phyloP scores from a whole-genome alignment of 1,140 invertebrate genomes.

The Scaptodrosophila lebanonensis region DNA sequence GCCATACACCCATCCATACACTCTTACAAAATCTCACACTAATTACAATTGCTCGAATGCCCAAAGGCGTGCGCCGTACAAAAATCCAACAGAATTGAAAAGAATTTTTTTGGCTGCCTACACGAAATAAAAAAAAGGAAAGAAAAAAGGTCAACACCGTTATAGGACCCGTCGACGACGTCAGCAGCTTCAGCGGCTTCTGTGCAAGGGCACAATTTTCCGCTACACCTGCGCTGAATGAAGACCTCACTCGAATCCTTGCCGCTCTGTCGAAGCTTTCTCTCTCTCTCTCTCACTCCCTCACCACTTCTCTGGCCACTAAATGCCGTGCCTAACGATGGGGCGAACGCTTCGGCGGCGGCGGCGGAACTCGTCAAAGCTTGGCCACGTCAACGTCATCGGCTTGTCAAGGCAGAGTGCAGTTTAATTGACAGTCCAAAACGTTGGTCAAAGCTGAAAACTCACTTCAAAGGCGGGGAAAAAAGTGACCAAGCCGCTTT shows the following conservation, averaged over 20 bases:
- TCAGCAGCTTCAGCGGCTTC: slow-evolving; percentile 1
- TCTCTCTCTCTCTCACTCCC: background rate
- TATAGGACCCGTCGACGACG: too few species aligned
- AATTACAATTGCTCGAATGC: slow-evolving; percentile 42
- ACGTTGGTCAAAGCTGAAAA: slow-evolving; percentile 34
- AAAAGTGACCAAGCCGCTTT: background rate
- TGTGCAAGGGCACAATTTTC: slow-evolving; percentile 35
- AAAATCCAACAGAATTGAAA: slow-evolving; percentile 30
- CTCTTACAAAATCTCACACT: slow-evolving; percentile 23
- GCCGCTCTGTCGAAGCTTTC: background rate
- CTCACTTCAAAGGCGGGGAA: slow-evolving; percentile 38
- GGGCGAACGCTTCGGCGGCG: background rate
- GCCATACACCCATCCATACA: slow-evolving; percentile 1
- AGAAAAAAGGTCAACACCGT: slow-evolving; percentile 26
- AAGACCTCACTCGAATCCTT: slow-evolving; percentile 5
- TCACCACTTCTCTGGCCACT: slow-evolving; percentile 4
- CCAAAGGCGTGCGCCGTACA: background rate
- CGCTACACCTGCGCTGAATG: slow-evolving; percentile 38
- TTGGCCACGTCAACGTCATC: slow-evolving; percentile 12
- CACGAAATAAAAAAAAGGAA: slow-evolving; percentile 11
- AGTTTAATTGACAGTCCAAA: slow-evolving; percentile 47
- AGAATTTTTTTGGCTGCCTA: slow-evolving; percentile 6
- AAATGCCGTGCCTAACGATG: slow-evolving; percentile 31
- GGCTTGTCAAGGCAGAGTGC: slow-evolving; percentile 33
- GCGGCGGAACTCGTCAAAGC: background rate